Evolutionary conservation across 2,113 vertebrate genomes (phyloP).

Genomic region (Oceanodroma tethys): DNA sequence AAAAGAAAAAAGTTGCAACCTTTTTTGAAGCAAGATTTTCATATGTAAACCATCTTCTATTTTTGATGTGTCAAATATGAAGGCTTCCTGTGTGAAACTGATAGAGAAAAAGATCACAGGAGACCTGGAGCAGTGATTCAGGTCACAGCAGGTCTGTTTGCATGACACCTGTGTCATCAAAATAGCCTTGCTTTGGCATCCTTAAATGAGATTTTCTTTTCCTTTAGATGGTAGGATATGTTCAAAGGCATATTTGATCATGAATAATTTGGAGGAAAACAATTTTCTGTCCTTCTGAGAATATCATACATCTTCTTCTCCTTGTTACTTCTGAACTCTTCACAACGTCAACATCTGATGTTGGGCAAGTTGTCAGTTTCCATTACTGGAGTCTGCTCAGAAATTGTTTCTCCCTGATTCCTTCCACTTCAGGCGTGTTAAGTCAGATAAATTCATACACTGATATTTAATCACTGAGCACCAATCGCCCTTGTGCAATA

Average conservation of each 20-base stretch:
- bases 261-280: slow-evolving; percentile 14
- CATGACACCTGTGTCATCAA: slow-evolving; percentile 1
- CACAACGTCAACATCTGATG: not conserved
- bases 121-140: slow-evolving; percentile 28
- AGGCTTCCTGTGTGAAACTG: slow-evolving; percentile 14
- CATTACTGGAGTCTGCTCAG: not conserved
- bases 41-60: not conserved
- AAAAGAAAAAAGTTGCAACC: not conserved
- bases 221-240: not conserved
- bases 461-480: slow-evolving; percentile 19
- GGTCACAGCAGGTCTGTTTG: slow-evolving; percentile 30
- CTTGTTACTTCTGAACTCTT: not conserved
- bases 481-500: slow-evolving; percentile 14
- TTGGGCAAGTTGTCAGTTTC: not conserved
- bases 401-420: not conserved
- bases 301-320: not conserved
- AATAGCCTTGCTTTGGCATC: not conserved
- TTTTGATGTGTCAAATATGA: not conserved
- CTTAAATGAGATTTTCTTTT: slow-evolving; percentile 2
- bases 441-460: slow-evolving; percentile 9
- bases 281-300: not conserved
- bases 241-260: slow-evolving; percentile 35
- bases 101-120: slow-evolving; percentile 41
- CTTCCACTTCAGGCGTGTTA: not conserved
- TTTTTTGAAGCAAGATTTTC: not conserved